Base-by-base conservation (phyloP, 2,888 invertebrate genomes). In the Stenolophus ochropezus region DNA sequence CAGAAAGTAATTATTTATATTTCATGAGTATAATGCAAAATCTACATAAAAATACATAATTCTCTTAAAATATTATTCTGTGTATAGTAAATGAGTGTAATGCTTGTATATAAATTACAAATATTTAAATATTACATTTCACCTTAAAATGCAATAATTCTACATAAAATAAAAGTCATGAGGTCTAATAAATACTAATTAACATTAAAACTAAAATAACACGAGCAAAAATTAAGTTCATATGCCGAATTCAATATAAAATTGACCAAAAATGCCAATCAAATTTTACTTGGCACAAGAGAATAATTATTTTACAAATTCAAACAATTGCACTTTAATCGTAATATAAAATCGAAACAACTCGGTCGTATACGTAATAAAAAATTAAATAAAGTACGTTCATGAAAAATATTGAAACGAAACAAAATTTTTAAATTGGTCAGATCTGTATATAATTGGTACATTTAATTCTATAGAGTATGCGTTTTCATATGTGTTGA, bases 401-500 rank as follows among this genome's bases (percentile, higher is more conserved):
- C 23, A 8, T 27, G 27, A n/a, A 58, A 61, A 61, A 11, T 11
- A 23, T 14, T 27, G 65, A 69, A 33, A 69, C 18, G 18, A 18
- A 27, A 33, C 65, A 69, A 69, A 61, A 25, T 5, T 20, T 25
- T 61, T 56, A 56, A 56, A 61, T 69, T 69, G 65, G 65, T 69
- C 65, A 69, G 33, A 69, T 69, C 65, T 65, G 33, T 18, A 5
- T 16, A 27, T 33, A 27, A 69, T 69, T 69, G 20, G 33, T 69
- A 33, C 42, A 16, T 69, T 65, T 69, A 69, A n/a, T 61, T 61
- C 6, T 58, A n/a, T 61, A 61, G n/a, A 5, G 8, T 42, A 65
- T 81, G 81, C 33, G 81, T 81, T 81, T 81, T 81, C 81, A 81
- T 81, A 75, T 81, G 81, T 11, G 75, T 71, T 42, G 71, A 71